Base-by-base conservation (phyloP, 2,888 invertebrate species). In the Tethea ocularis region DNA sequence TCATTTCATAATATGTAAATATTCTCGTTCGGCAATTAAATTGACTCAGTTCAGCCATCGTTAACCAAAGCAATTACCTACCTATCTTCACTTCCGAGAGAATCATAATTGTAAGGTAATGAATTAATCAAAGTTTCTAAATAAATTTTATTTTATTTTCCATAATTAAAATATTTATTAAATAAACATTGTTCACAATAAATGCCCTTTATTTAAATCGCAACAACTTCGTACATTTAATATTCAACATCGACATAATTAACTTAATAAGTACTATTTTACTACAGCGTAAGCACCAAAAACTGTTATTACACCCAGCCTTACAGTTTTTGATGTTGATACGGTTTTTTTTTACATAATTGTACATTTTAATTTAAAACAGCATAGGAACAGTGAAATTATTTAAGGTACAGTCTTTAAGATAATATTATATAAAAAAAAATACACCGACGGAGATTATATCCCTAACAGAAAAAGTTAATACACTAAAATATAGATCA, bases 241-340 rank as follows among this genome's bases (percentile, higher is more conserved):
- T 62, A 61, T 64, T 68, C 64, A 69, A 71, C 69, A 73, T 52
- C 11, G 17, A 53, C n/a, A 29, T 53, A 53, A n/a, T n/a, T 52
- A 52, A 52, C 29, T 29, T 53, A n/a, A 26, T 53, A 46, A 20
- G 20, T 46, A 46, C 2, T 68, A 55, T 59, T 59, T 36, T 51
- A 52, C 23, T 13, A 33, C 46, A 20, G 67, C 75, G 67, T 59
- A 33, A 64, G 62, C 76, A 78, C 72, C 78, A 58, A 61, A 75
- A 80, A 76, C 69, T 64, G 33, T 62, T 66, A 64, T 56, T 56
- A 62, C 63, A 69, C 80, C 80, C 81, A 81, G 81, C 81, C 81
- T 76, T 65, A 10, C n/a, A 41, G 58, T 74, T 78, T 68, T 64
- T 74, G 77, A 80, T 78, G 76, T 71, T 61, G 17, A 63, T 73